Evolutionary conservation across 2,113 vertebrate genomes (phyloP).

Genomic region (Scalopus aquaticus): DNA sequence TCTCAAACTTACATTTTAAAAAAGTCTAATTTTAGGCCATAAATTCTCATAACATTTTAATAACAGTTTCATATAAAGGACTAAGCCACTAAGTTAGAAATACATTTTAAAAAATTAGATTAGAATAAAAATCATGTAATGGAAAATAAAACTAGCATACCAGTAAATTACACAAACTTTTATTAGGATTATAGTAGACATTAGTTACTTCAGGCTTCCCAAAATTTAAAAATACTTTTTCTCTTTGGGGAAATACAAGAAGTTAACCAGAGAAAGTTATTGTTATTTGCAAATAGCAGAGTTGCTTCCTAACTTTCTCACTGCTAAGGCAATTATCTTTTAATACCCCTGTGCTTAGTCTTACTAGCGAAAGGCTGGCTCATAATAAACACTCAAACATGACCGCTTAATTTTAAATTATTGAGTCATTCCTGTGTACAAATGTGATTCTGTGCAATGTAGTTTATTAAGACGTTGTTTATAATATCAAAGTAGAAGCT

Average conservation of each 20-base stretch:
- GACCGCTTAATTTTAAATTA: constrained; percentile 10
- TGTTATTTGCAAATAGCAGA: neutral
- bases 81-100: too few relatives aligned
- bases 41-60: too few relatives aligned
- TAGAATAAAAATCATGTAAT: too few relatives aligned
- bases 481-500: neutral
- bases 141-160: too few relatives aligned
- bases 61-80: too few relatives aligned
- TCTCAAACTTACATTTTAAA: too few relatives aligned
- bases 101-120: too few relatives aligned
- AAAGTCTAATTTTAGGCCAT: too few relatives aligned
- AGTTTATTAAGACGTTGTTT: neutral
- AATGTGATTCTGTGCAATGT: neutral
- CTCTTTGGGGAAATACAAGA: neutral
- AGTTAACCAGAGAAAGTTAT: neutral
- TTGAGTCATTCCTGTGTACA: neutral
- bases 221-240: neutral
- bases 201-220: neutral
- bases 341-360: neutral
- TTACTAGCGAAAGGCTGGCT: neutral
- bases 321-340: neutral
- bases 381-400: neutral
- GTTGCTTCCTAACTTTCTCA: neutral
- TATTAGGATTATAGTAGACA: neutral
- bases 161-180: neutral